phyloP scores from a whole-genome alignment of 2,888 invertebrate species.

The Drosophila flavopinicola region DNA sequence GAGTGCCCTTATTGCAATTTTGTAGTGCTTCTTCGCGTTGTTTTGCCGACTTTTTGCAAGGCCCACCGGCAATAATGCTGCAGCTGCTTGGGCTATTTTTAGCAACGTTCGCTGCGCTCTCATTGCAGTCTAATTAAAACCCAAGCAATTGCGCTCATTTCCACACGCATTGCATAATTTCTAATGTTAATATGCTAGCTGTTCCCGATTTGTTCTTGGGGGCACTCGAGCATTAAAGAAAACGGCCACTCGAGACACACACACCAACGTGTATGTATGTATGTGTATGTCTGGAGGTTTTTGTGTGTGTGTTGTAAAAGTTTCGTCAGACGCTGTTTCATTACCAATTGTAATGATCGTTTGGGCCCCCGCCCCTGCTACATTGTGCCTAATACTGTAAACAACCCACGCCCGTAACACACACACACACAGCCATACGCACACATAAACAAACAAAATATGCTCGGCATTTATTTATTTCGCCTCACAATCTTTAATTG shows the following conservation, averaged over 20 bases:
- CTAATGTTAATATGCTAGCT: slow-evolving; percentile 39
- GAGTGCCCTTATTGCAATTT: slow-evolving; percentile 12
- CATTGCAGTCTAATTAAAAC: slow-evolving; percentile 75
- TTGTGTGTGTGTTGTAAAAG: slow-evolving; percentile 6
- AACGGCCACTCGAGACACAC: slow-evolving; percentile 4
- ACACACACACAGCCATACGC: slow-evolving; percentile 14
- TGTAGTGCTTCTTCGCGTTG: slow-evolving; percentile 10
- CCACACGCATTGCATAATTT: slow-evolving; percentile 73
- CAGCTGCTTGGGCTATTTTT: slow-evolving; percentile 54
- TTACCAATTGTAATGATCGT: slow-evolving; percentile 36
- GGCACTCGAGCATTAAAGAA: slow-evolving; percentile 60
- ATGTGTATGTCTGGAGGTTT: no score
- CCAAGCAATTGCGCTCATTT: slow-evolving; percentile 67
- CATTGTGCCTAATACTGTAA: slow-evolving; percentile 43
- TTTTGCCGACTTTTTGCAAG: slow-evolving; percentile 17
- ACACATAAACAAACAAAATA: slow-evolving; percentile 1
- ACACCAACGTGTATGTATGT: slow-evolving; percentile 6
- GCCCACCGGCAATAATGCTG: slow-evolving; percentile 37
- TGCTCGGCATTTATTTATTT: slow-evolving; percentile 23
- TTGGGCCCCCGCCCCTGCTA: slow-evolving; percentile 5
- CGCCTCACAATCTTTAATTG: slow-evolving; percentile 31
- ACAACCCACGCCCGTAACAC: slow-evolving; percentile 61
- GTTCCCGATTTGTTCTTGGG: slow-evolving; percentile 21
- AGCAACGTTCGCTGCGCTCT: slow-evolving; percentile 50
- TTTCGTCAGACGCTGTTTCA: slow-evolving; percentile 39